Base-by-base conservation (phyloP, 2,888 invertebrate species). In the Parapristionchus giblindavisi region DNA sequence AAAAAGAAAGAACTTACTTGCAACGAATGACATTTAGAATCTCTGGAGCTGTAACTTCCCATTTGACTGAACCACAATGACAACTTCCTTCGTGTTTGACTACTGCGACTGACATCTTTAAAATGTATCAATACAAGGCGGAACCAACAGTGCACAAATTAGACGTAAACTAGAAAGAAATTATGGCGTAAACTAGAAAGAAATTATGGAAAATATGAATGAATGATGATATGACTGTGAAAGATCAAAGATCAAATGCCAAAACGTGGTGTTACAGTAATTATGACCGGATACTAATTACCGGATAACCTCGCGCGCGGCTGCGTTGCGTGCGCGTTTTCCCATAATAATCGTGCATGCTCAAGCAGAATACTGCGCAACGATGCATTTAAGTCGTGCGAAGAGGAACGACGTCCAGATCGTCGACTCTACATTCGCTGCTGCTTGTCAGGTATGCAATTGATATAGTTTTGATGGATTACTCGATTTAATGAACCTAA, bases 31-130 rank as follows among this genome's bases (percentile, higher is more conserved):
- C 79, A 54, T 82, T 76, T 1, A 84, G 74, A 54, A 78, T 76
- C 61, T 76, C 74, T 1, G 84, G 84, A 8, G 77, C 84, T 4
- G 60, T 72, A 51, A 79, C 78, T 5, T 61, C 75, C 84, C 84
- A 84, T 73, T 79, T 75, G 11, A 84, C 78, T 5, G 80, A 80
- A 34, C 82, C 83, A 76, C 84, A 84, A 77, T 84, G 84, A 71
- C 84, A 84, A 38, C 81, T 80, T 58, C 84, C 84, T 48, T 74
- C 68, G 65, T 83, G 82, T 27, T 72, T 73, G 24, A 80, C 79
- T 17, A 80, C 77, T 38, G 29, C 48, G 4, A 34, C 27, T 21
- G 65, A 27, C 66, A 75, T 75, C 36, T 65, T 8, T 1, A 61
- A 56, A 3, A 14, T n/a, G n/a, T n/a, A n/a, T n/a, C n/a, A n/a